phyloP scores from a whole-genome alignment of 2,888 invertebrate species.

The Cenopis cana region DNA sequence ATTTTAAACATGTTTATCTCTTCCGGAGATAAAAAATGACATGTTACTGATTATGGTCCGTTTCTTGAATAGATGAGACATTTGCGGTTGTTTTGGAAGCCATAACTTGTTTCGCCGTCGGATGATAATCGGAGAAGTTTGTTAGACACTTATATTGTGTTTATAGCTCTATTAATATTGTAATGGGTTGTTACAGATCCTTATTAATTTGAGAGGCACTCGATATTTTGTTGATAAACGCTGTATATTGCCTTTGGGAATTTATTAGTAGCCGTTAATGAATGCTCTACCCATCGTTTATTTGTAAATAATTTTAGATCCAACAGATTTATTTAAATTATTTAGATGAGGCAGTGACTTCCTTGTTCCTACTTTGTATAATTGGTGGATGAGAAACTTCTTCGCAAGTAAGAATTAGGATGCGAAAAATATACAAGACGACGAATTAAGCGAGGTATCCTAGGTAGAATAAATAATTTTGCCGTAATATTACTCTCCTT shows the following conservation, averaged over 20 bases:
- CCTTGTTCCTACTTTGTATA: not conserved
- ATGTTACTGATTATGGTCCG: slow-evolving; percentile 64
- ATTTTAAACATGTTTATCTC: slow-evolving; percentile 80
- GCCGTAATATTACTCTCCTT: too few species aligned
- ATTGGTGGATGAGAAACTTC: too few species aligned
- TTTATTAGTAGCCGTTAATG: slow-evolving; percentile 21
- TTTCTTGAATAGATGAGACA: slow-evolving; percentile 58
- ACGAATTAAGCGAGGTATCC: too few species aligned
- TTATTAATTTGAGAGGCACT: slow-evolving; percentile 36
- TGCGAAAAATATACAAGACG: too few species aligned
- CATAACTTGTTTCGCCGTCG: slow-evolving; percentile 57
- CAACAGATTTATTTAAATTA: not conserved
- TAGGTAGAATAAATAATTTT: too few species aligned
- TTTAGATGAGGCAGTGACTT: not conserved
- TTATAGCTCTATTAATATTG: slow-evolving; percentile 41
- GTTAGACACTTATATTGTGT: slow-evolving; percentile 32
- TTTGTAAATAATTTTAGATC: not conserved
- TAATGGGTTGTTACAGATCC: slow-evolving; percentile 29
- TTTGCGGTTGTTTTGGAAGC: slow-evolving; percentile 50
- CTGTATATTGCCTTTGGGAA: slow-evolving; percentile 16
- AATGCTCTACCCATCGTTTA: not conserved
- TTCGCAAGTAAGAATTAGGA: too few species aligned
- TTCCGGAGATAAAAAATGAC: slow-evolving; percentile 76
- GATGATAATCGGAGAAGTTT: slow-evolving; percentile 30
- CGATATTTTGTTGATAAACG: slow-evolving; percentile 24